Evolutionary conservation across 2,888 invertebrate genomes (phyloP).

Genomic region (Smittia aterrima): DNA sequence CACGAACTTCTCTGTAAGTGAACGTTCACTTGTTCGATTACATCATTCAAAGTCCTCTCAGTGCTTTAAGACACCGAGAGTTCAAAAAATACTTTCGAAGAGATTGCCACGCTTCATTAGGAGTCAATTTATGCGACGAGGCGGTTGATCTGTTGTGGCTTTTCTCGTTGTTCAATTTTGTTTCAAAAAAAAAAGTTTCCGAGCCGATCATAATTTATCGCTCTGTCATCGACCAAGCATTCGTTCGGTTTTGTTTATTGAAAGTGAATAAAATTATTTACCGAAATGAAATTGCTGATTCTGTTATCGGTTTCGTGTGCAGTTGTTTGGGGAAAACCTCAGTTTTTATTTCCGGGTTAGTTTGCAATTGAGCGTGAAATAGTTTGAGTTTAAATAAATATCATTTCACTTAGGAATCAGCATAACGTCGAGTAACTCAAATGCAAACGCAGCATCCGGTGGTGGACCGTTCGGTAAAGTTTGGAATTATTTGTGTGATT

Average conservation of each 20-base stretch:
- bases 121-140: too few species aligned
- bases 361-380: not conserved
- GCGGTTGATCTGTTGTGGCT: too few species aligned
- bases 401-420: slow-evolving; percentile 5
- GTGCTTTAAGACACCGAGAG: too few species aligned
- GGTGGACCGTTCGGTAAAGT: slow-evolving; percentile 19
- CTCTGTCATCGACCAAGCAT: too few species aligned
- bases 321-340: slow-evolving; percentile 26
- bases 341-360: slow-evolving; percentile 27
- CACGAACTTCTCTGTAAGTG: too few species aligned
- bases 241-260: not conserved
- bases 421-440: slow-evolving; percentile 25
- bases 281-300: slow-evolving; percentile 35
- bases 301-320: slow-evolving; percentile 31
- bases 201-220: too few species aligned
- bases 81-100: too few species aligned
- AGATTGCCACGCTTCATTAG: too few species aligned
- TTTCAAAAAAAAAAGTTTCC: too few species aligned
- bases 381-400: not conserved
- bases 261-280: not conserved
- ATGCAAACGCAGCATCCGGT: slow-evolving; percentile 27
- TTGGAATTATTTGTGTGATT: not conserved
- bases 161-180: too few species aligned
- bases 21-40: too few species aligned
- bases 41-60: too few species aligned